Evolutionary conservation across 2,113 vertebrate genomes (phyloP).

Genomic region (Mobula birostris): DNA sequence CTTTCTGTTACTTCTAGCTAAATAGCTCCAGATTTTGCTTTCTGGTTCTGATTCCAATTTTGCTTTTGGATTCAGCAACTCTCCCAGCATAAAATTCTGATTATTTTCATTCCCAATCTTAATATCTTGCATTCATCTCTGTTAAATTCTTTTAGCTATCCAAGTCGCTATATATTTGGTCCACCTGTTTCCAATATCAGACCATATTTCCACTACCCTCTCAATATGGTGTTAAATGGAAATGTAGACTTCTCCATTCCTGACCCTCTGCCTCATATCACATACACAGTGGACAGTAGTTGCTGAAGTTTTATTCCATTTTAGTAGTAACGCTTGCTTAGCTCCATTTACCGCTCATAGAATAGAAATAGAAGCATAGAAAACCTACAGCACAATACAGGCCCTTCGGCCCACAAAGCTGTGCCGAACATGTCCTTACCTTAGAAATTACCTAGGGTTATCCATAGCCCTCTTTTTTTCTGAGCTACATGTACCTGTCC

Average conservation of each 20-base stretch:
- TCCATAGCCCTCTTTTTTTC: no score
- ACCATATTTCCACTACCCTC: not conserved
- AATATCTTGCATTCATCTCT: not conserved
- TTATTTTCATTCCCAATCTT: not conserved
- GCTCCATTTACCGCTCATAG: no score
- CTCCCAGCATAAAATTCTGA: not conserved
- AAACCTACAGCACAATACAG: no score
- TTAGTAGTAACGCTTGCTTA: no score
- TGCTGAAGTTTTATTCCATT: no score
- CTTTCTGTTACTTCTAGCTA: no score
- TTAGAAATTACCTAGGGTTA: no score
- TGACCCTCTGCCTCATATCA: not conserved
- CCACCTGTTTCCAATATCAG: not conserved
- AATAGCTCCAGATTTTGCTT: not conserved
- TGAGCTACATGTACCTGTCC: no score
- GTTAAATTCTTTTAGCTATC: not conserved
- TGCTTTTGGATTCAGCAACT: not conserved
- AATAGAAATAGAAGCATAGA: no score
- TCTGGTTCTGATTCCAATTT: not conserved
- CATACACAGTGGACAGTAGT: no score
- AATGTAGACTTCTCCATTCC: not conserved
- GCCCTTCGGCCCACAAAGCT: no score
- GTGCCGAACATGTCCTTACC: no score
- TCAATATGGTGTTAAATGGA: not conserved
- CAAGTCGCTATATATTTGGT: not conserved